Base-by-base conservation (phyloP, 2,888 invertebrate species). In the Tiliacea citrago region DNA sequence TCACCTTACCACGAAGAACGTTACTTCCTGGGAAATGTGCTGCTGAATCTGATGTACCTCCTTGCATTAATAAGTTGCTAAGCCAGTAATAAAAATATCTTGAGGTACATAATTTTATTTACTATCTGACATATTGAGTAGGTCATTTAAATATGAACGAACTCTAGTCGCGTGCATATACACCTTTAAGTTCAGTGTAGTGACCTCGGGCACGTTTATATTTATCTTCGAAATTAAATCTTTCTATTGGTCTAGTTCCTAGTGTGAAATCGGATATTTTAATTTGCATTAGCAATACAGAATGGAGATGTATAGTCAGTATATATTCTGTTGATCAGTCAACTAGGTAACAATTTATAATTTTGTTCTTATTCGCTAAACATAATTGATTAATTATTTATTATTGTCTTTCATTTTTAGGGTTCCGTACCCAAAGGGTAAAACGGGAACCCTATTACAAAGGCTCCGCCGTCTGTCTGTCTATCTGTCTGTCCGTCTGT, bases 91-190 rank as follows among this genome's bases (percentile, higher is more conserved):
- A 61, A 79, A 81, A 69, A 68, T 57, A 53, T 55, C n/a, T 53
- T 72, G 24, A 45, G 18, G 16, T 61, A 61, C 39, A 60, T 29
- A 29, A 29, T 29, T 81, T 57, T 55, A 51, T 73, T 80, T 47
- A 74, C 63, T 49, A 42, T 78, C 62, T 66, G 51, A 72, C 66
- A 72, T 81, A 71, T 71, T 68, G 68, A 68, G 61, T 72, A 81
- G 81, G 82, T 72, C 65, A 84, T 81, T 73, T 84, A 82, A 77
- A 83, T 84, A 81, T 77, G 81, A 77, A 84, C 73, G 84, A 84
- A 82, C 84, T 84, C 68, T 66, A 65, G 73, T 77, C 81, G 73
- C 68, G 68, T 81, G 77, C 75, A 78, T 73, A 73, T 62, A 72
- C 82, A 80, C 79, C 73, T 84, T 65, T 80, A 82, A 79, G 77